A percentile compares a stretch with the other conserved stretches of the same genome.
Evolutionary conservation across 2,113 vertebrate genomes (phyloP).

Genomic region (Pandion haliaetus): DNA sequence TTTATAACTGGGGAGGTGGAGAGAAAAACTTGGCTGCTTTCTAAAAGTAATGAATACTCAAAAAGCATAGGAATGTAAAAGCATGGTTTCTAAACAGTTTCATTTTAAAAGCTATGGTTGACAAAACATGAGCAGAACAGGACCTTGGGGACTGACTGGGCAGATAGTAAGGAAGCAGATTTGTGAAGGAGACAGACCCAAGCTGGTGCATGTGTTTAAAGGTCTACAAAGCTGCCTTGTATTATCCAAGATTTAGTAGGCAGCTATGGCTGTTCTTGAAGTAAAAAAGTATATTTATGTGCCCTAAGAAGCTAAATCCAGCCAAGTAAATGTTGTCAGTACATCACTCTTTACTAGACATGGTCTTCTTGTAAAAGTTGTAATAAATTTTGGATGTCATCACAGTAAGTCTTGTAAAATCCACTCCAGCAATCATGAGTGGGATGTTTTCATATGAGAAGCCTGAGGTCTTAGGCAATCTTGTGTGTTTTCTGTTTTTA

Average conservation of each 20-base stretch:
- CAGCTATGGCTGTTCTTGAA: background rate
- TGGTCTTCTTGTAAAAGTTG: conserved; percentile 25
- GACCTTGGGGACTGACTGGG: background rate
- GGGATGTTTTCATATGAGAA: background rate
- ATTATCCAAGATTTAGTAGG: conserved; percentile 43
- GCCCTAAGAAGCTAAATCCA: conserved; percentile 31
- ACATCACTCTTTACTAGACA: conserved; percentile 48
- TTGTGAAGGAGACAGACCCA: background rate
- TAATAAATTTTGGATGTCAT: conserved; percentile 57
- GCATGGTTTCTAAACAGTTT: background rate
- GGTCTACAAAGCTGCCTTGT: conserved; percentile 45
- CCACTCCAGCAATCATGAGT: conserved; percentile 7
- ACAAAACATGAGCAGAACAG: background rate
- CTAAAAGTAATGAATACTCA: background rate
- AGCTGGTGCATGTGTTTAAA: conserved; percentile 25
- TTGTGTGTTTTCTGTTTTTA: background rate
- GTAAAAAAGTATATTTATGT: conserved; percentile 43
- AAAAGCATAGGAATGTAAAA: background rate
- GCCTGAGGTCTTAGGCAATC: background rate
- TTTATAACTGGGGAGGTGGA: background rate
- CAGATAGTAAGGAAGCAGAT: background rate
- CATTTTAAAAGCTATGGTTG: background rate
- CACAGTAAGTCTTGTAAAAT: conserved; percentile 34
- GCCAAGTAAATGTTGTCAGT: conserved; percentile 43
- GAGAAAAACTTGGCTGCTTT: background rate